A percentile compares a stretch with the other conserved stretches of the same genome.
These are phyloP conservation scores for Argyresthia albistria DNA, from an alignment of 2,888 invertebrate genomes.

Conservation along the genomic window DNA sequence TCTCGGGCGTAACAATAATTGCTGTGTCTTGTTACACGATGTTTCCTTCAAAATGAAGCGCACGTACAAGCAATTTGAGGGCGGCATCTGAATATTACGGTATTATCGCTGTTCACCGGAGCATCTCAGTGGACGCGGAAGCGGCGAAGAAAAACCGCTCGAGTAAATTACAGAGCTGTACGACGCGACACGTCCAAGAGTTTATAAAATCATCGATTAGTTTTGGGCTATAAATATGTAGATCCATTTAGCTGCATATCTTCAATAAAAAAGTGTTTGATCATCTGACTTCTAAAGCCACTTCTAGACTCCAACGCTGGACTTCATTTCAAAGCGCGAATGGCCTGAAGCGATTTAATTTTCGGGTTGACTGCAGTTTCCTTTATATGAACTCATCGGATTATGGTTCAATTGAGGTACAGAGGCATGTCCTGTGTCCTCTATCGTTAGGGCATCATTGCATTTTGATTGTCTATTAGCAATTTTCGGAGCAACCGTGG, in stretches of 20 bases:
- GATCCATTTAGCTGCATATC: too few species aligned
- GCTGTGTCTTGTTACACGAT: slow-evolving; percentile 4
- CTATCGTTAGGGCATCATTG: background rate
- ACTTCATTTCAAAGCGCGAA: slow-evolving; percentile 59
- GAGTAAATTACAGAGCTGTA: slow-evolving; percentile 10
- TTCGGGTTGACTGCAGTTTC: slow-evolving; percentile 62
- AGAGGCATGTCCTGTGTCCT: slow-evolving; percentile 1
- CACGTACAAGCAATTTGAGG: slow-evolving; percentile 46
- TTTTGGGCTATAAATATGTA: too few species aligned
- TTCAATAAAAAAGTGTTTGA: too few species aligned
- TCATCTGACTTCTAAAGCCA: too few species aligned
- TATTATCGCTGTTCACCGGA: slow-evolving; percentile 25
- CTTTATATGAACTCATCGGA: slow-evolving; percentile 56
- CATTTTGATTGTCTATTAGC: background rate
- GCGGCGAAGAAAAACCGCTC: slow-evolving; percentile 29
- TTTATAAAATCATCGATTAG: too few species aligned
- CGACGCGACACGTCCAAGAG: too few species aligned
- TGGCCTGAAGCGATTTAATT: slow-evolving; percentile 65
- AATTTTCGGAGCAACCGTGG: background rate
- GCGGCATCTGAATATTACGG: slow-evolving; percentile 39
- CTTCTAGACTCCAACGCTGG: slow-evolving; percentile 17
- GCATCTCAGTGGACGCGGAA: slow-evolving; percentile 32
- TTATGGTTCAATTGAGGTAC: slow-evolving; percentile 38
- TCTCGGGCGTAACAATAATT: slow-evolving; percentile 3
- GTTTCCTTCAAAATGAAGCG: slow-evolving; percentile 34